phyloP scores from a whole-genome alignment of 2,888 invertebrate species.

The Phyllotreta striolata region DNA sequence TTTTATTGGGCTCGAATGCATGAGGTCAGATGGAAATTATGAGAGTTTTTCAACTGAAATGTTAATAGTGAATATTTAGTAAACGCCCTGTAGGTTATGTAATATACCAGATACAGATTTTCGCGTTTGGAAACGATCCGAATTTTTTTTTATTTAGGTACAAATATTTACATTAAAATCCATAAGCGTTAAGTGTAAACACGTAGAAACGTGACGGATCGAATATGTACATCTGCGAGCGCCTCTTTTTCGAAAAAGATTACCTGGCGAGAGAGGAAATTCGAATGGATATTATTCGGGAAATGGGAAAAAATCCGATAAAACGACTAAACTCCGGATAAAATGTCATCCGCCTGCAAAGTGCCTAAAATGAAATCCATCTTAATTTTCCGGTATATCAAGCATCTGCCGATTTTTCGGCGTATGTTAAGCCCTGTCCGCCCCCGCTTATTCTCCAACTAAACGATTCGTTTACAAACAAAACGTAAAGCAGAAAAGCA shows the following conservation, averaged over 20 bases:
- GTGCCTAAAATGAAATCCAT: constrained; percentile 27
- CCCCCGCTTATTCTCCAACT: no score
- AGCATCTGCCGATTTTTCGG: constrained; percentile 26
- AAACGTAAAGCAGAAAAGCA: no score
- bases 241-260: constrained; percentile 6
- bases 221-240: background rate
- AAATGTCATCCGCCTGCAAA: constrained; percentile 14
- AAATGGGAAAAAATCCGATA: constrained; percentile 22
- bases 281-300: constrained; percentile 15
- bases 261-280: constrained; percentile 17
- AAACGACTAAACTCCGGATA: constrained; percentile 12
- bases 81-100: no score
- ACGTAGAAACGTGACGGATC: background rate
- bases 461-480: no score
- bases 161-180: background rate
- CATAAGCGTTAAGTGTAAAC: constrained; percentile 3
- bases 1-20: no score
- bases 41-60: no score
- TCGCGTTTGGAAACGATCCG: no score
- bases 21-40: no score
- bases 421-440: constrained; percentile 1
- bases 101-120: no score
- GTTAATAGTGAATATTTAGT: no score
- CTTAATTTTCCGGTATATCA: constrained; percentile 36
- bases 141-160: no score